phyloP scores from a whole-genome alignment of 2,888 invertebrate genomes.

The Drepanosiphum platanoidis region DNA sequence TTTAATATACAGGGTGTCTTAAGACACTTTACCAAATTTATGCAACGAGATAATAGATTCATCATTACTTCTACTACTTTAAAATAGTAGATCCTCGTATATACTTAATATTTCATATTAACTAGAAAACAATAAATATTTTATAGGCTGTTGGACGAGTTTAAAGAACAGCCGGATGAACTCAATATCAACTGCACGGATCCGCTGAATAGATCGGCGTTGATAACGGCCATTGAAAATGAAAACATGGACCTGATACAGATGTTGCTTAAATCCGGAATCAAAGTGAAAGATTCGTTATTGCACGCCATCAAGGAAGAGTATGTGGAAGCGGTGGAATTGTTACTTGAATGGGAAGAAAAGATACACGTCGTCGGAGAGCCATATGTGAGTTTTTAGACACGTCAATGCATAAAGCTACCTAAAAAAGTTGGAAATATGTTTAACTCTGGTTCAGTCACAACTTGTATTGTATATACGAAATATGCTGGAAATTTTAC shows the following conservation, averaged over 20 bases:
- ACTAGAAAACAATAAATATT: not conserved
- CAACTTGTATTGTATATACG: too few relatives aligned
- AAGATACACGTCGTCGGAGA: conserved; percentile 78
- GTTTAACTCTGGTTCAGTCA: too few relatives aligned
- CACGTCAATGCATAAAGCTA: too few relatives aligned
- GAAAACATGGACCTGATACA: conserved; percentile 94
- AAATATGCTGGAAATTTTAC: too few relatives aligned
- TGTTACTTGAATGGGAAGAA: conserved; percentile 91
- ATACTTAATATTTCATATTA: too few relatives aligned
- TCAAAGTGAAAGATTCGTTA: conserved; percentile 89
- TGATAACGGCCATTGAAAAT: conserved; percentile 96
- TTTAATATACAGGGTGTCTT: too few relatives aligned
- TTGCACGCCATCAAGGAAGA: conserved; percentile 98
- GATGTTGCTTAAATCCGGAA: conserved; percentile 81
- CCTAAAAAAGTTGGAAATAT: too few relatives aligned
- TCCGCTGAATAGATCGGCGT: conserved; percentile 90
- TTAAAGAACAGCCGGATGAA: conserved; percentile 74
- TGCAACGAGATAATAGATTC: too few relatives aligned
- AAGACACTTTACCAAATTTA: too few relatives aligned
- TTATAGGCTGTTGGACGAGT: conserved; percentile 76
- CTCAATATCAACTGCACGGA: conserved; percentile 95
- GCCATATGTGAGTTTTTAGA: conserved; percentile 76
- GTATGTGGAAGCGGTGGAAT: conserved; percentile 96
- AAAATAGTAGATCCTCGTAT: too few relatives aligned
- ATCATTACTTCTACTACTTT: too few relatives aligned